Conservation (phyloP, 2,888 invertebrate genomes). For the Archips crataeganus region DNA sequence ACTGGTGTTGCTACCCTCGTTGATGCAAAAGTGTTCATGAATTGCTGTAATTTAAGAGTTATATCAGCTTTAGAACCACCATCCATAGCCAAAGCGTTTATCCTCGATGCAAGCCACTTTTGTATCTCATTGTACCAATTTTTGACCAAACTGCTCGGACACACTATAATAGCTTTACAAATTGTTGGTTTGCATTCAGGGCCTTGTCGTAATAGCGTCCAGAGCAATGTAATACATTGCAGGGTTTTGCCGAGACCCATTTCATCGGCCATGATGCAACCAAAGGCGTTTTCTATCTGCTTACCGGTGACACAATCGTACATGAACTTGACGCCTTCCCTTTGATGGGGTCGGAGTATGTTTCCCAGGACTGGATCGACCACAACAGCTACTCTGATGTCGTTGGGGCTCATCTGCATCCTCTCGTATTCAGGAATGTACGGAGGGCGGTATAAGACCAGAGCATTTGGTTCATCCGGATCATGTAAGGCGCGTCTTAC, state of each 20-base stretch:
- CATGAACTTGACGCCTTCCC: slow-evolving; percentile 99
- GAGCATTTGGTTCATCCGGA: slow-evolving; percentile 95
- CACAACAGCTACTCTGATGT: slow-evolving; percentile 95
- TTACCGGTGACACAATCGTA: slow-evolving; percentile 98
- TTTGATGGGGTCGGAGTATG: slow-evolving; percentile 97
- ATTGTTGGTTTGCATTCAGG: slow-evolving; percentile 96
- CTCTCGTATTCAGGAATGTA: slow-evolving; percentile 94
- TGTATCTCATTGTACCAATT: slow-evolving; percentile 99
- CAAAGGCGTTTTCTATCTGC: slow-evolving; percentile 93
- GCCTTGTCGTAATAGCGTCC: slow-evolving; percentile 97
- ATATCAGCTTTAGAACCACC: slow-evolving; percentile 95
- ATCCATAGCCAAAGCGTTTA: slow-evolving; percentile 94
- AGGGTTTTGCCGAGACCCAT: slow-evolving; percentile 99
- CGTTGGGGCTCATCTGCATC: slow-evolving; percentile 90
- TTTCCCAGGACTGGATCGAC: slow-evolving; percentile 97
- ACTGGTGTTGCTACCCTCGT: slow-evolving; percentile 94
- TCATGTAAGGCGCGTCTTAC: slow-evolving; percentile 93
- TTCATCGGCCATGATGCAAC: slow-evolving; percentile 99
- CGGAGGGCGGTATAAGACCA: slow-evolving; percentile 95
- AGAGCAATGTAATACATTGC: slow-evolving; percentile 98
- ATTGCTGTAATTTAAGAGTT: slow-evolving; percentile 91
- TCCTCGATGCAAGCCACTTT: slow-evolving; percentile 96
- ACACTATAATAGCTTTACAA: slow-evolving; percentile 97
- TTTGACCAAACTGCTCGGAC: slow-evolving; percentile 98
- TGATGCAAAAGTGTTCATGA: slow-evolving; percentile 92